Evolutionary conservation across 2,113 vertebrate genomes (phyloP).

Genomic region (Sphyrna mokarran): DNA sequence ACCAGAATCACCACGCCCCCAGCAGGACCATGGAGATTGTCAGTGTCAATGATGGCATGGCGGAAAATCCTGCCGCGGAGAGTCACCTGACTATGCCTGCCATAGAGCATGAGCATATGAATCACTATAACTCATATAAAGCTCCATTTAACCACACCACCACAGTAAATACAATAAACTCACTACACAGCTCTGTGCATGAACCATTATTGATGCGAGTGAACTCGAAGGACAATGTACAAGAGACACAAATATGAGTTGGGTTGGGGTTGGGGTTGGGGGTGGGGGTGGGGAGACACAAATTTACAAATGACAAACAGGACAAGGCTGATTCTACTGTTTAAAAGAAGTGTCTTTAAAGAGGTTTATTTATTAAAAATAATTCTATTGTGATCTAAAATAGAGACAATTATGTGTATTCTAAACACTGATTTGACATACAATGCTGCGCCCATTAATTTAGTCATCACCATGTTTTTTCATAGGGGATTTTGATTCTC

Average conservation of each 20-base stretch:
- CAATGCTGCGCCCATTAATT: conserved; percentile 74
- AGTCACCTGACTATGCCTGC: conserved; percentile 91
- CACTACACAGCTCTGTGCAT: conserved; percentile 99
- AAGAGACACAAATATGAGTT: conserved; percentile 97
- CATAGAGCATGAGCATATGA: conserved; percentile 96
- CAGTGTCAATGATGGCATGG: conserved; percentile 94
- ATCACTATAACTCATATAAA: conserved; percentile 97
- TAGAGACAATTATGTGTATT: conserved; percentile 85
- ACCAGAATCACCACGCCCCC: conserved; percentile 90
- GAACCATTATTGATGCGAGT: conserved; percentile 99
- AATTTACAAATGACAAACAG: conserved; percentile 82
- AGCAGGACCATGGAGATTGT: conserved; percentile 96
- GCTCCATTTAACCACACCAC: conserved; percentile 91
- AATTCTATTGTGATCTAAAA: conserved; percentile 97
- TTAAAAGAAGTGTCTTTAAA: conserved; percentile 99
- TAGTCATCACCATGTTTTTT: conserved; percentile 57
- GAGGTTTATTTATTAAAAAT: conserved; percentile 99
- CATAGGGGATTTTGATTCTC: conserved; percentile 54
- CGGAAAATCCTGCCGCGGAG: conserved; percentile 83
- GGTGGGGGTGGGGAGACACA: conserved; percentile 53
- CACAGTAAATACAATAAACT: conserved; percentile 92
- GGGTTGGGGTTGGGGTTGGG: conserved; percentile 47
- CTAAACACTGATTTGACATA: conserved; percentile 76
- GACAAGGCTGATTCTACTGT: conserved; percentile 95
- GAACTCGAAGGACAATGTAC: conserved; percentile 99